These are phyloP conservation scores for Bradynema listronoti DNA, from an alignment of 1,140 invertebrate species.

Conservation along the genomic window DNA sequence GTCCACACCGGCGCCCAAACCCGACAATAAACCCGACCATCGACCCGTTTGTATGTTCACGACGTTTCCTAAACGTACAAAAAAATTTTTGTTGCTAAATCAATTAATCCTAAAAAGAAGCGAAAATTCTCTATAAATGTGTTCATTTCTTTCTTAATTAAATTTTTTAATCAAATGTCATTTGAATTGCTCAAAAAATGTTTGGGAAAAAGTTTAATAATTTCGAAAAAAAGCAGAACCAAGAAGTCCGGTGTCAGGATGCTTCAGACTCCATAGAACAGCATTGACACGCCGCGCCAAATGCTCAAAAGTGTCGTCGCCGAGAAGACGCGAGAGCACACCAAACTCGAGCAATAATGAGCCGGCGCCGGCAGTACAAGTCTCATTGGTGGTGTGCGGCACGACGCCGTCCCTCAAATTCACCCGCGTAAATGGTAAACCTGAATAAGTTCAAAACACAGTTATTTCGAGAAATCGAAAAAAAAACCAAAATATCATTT, in stretches of 20 bases:
- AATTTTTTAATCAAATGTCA: conserved; percentile 8
- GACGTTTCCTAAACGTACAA: conserved; percentile 61
- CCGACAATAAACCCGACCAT: conserved; percentile 65
- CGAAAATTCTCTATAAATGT: too few relatives aligned
- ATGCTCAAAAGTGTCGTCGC: conserved; percentile 65
- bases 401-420: conserved; percentile 65
- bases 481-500: too few relatives aligned
- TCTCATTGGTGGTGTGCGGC: conserved; percentile 62
- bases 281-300: conserved; percentile 63
- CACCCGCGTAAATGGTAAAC: conserved; percentile 66
- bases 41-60: conserved; percentile 67
- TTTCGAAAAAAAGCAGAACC: too few relatives aligned
- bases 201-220: too few relatives aligned
- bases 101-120: too few relatives aligned
- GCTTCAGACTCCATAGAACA: conserved; percentile 64
- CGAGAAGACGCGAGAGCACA: conserved; percentile 64
- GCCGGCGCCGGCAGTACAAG: conserved; percentile 68
- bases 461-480: too few relatives aligned
- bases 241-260: conserved; percentile 66
- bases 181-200: too few relatives aligned
- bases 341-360: conserved; percentile 68
- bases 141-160: too few relatives aligned
- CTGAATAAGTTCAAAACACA: too few relatives aligned
- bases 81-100: too few relatives aligned
- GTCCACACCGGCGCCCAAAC: conserved; percentile 68